Base-by-base conservation (phyloP, 2,888 invertebrate genomes). In the Ectobius pallidus region DNA sequence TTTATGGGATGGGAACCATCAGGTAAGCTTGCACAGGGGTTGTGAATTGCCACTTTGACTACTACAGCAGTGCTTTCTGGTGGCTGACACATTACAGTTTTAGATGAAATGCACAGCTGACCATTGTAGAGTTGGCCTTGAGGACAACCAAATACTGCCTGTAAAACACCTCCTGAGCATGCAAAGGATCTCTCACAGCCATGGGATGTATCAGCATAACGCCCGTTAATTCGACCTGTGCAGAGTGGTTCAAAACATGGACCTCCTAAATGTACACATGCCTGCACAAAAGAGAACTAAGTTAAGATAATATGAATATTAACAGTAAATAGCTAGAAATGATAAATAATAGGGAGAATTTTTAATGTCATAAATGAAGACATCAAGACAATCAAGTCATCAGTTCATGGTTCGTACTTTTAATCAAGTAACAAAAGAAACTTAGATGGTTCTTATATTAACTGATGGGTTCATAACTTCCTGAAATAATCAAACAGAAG, bases 221-320 rank as follows among this genome's bases (percentile, higher is more conserved):
- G 80, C 0, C 88, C 89, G 80, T 88, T 86, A 1, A 85, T 83
- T 49, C 87, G 82, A 1, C 88, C 88, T 7, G 86, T 84, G 79
- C 89, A 89, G 49, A 87, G 83, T 16, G 88, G 87, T 77, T 89
- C 88, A 80, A 86, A 87, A 81, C 89, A 89, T 27, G 85, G 84
- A 65, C 87, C 87, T 16, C 69, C 72, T 22, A 70, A 63, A n/a
- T 39, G n/a, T 42, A 71, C 74, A 73, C 78, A 79, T 34, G 58
- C 73, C 79, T 79, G 73, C 18, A 71, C 69, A 52, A 55, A 73
- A 73, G 49, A 46, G 2, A 25, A 27, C n/a, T n/a, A n/a, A n/a
- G n/a, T n/a, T n/a, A n/a, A n/a, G n/a, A n/a, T n/a, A n/a, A n/a
- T n/a, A n/a, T n/a, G n/a, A n/a, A n/a, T n/a, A n/a, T n/a, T n/a